phyloP scores from a whole-genome alignment of 2,113 vertebrate species.

The Salminus brasiliensis region DNA sequence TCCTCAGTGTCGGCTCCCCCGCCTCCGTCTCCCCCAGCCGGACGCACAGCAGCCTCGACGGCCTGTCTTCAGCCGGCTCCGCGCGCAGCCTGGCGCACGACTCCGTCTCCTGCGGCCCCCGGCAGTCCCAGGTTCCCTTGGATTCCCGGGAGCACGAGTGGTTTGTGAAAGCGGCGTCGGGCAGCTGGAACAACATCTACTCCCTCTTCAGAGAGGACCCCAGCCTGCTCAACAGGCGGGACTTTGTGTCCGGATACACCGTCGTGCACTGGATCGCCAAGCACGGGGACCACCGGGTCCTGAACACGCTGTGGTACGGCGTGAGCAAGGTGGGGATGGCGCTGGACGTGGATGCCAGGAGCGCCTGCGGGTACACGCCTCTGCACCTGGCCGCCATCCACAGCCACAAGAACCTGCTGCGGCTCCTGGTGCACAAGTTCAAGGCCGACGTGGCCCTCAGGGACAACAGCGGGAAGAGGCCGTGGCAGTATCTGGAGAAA shows the following conservation, averaged over 20 bases:
- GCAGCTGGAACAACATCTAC: constrained; percentile 81
- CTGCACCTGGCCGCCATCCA: constrained; percentile 92
- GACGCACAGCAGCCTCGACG: constrained; percentile 47
- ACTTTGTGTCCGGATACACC: constrained; percentile 92
- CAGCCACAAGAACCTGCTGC: constrained; percentile 80
- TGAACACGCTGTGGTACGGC: constrained; percentile 82
- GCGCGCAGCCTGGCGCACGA: constrained; percentile 22
- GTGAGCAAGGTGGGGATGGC: constrained; percentile 72
- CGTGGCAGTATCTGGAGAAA: constrained; percentile 88
- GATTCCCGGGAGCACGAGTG: constrained; percentile 85
- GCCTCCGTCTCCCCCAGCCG: constrained; percentile 65
- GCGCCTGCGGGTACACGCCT: constrained; percentile 86
- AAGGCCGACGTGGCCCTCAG: constrained; percentile 79
- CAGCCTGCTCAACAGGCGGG: constrained; percentile 79
- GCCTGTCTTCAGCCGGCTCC: constrained; percentile 34
- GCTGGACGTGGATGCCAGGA: constrained; percentile 80
- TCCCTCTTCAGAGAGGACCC: constrained; percentile 84
- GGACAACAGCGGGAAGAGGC: constrained; percentile 84
- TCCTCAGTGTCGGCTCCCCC: constrained; percentile 68
- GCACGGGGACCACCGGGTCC: constrained; percentile 82
- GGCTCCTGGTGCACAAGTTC: constrained; percentile 84
- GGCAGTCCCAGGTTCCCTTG: constrained; percentile 76
- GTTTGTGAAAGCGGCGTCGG: constrained; percentile 85
- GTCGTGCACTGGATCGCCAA: constrained; percentile 95
- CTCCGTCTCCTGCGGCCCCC: constrained; percentile 47